These are phyloP conservation scores for Macrotis lagotis DNA, from an alignment of 2,113 vertebrate species.

Conservation along the genomic window DNA sequence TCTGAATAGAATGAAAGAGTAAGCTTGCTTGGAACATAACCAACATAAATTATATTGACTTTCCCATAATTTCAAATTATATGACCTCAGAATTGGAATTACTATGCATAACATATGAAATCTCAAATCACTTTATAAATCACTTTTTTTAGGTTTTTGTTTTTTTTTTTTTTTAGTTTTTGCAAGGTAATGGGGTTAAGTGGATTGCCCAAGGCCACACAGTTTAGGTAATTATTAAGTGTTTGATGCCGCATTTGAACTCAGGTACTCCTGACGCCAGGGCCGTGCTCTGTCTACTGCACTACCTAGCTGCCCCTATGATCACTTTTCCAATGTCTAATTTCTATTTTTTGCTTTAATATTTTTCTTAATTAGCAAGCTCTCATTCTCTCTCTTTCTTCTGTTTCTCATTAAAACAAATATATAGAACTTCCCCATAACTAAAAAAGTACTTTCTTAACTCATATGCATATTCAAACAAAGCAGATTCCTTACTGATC, in stretches of 20 bases:
- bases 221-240: too few relatives aligned
- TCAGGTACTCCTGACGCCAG: too few relatives aligned
- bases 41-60: neutral
- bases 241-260: too few relatives aligned
- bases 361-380: neutral
- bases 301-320: too few relatives aligned
- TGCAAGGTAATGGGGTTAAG: too few relatives aligned
- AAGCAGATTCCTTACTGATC: neutral
- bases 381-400: neutral
- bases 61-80: neutral
- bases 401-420: neutral
- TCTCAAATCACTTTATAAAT: neutral
- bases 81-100: neutral
- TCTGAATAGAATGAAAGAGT: neutral
- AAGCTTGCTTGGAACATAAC: neutral
- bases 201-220: too few relatives aligned
- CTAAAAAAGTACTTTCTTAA: neutral
- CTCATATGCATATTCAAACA: neutral
- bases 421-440: neutral
- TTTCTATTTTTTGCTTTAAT: neutral
- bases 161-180: too few relatives aligned
- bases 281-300: too few relatives aligned
- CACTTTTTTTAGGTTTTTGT: too few relatives aligned
- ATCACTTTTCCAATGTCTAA: neutral
- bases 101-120: neutral